Base-by-base conservation (phyloP, 1,140 invertebrate genomes). In the Drosophila pandora region DNA sequence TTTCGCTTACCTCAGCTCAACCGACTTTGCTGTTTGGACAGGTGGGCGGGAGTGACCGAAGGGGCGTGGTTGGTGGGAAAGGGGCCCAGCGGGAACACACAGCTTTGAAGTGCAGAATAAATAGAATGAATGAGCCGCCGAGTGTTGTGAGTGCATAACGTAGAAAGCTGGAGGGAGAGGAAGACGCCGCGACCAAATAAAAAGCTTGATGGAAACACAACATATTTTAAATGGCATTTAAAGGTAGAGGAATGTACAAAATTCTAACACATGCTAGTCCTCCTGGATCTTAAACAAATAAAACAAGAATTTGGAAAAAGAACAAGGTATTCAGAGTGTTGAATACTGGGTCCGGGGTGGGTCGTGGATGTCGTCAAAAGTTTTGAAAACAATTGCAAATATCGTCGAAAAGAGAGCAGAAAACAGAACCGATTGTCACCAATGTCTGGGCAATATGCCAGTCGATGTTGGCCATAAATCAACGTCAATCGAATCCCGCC, bases 71-170 rank as follows among this genome's bases (percentile, higher is more conserved):
- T 2, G 43, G 28, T 25, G 39, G 3, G 17, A 41, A 28, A 28
- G 62, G 62, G 32, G 47, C 63, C 63, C 64, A 52, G 60, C 39
- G 54, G 63, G 60, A 60, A 65, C 68, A 74, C 64, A 82, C 65
- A 68, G 83, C 78, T 82, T 88, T 87, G 82, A 87, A 87, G 83
- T 87, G 78, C 70, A 88, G 83, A 82, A 82, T 87, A 87, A 87
- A 85, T 87, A 85, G 69, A 82, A 82, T 78, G 81, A 85, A 82
- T 85, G 81, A 85, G 82, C 61, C 75, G 82, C 78, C 52, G 78
- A 85, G 81, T 87, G 81, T 77, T 68, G 73, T 69, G 71, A 84
- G 81, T 84, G 81, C 82, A 85, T 85, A 82, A 85, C 87, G 69
- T 85, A 75, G 78, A 62, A 74, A 81, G 65, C 57, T 8, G 53